phyloP scores from a whole-genome alignment of 2,888 invertebrate species.

The Cryptus armator region DNA sequence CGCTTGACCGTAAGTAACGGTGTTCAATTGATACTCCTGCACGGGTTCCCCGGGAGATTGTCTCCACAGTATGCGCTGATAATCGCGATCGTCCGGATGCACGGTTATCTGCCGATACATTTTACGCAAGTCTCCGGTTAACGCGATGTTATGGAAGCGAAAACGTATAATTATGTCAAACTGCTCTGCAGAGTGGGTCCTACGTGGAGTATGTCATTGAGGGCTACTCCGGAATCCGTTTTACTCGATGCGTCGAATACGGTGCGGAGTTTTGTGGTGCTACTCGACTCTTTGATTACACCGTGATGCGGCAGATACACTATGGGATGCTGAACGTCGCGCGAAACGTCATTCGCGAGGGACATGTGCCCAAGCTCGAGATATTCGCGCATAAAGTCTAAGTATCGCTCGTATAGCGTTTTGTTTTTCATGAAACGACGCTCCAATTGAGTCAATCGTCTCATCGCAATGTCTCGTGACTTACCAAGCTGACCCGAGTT shows the following conservation, averaged over 20 bases:
- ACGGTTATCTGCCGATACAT: no score
- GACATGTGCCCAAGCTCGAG: no score
- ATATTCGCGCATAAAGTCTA: constrained; percentile 41
- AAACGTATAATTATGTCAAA: constrained; percentile 70
- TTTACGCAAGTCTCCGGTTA: constrained; percentile 69
- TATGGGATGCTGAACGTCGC: neutral
- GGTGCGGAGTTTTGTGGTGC: constrained; percentile 72
- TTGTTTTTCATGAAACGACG: constrained; percentile 5
- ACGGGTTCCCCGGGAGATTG: no score
- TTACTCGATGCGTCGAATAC: constrained; percentile 76
- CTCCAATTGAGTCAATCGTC: constrained; percentile 18
- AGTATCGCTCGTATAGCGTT: constrained; percentile 7
- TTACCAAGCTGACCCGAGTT: neutral
- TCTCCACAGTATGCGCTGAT: constrained; percentile 81
- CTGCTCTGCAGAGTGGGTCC: constrained; percentile 71
- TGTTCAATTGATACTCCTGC: constrained; percentile 46
- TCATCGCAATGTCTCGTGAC: constrained; percentile 7
- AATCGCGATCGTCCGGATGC: constrained; percentile 70
- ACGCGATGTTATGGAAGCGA: constrained; percentile 66
- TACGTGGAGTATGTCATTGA: constrained; percentile 71
- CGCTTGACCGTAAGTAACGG: neutral
- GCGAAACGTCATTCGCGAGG: neutral
- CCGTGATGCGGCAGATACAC: constrained; percentile 48
- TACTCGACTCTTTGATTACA: constrained; percentile 40
- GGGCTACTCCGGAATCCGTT: constrained; percentile 31